Conservation (phyloP, 2,797 vertebrate genomes). For the Falco rusticolus region DNA sequence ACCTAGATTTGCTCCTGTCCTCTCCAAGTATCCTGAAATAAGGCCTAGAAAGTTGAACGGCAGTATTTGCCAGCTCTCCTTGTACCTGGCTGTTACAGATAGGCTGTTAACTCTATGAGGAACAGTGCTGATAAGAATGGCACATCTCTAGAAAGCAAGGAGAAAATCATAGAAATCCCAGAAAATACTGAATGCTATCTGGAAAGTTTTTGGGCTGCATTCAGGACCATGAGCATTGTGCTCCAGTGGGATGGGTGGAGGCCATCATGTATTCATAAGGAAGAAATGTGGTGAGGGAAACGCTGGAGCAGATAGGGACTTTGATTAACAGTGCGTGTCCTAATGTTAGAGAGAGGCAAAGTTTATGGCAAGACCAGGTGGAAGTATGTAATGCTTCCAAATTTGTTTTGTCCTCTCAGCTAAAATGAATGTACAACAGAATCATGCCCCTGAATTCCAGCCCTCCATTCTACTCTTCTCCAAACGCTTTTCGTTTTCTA, state of each 20-base stretch:
- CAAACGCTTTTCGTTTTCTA: background rate
- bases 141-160: background rate
- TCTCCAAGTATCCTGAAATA: background rate
- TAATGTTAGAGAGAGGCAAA: background rate
- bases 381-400: background rate
- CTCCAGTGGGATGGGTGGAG: constrained; percentile 48
- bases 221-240: background rate
- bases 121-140: background rate
- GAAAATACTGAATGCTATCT: background rate
- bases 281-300: constrained; percentile 39
- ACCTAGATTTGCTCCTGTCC: background rate
- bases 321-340: background rate
- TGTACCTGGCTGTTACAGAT: background rate
- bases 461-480: background rate
- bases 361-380: background rate
- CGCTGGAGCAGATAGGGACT: background rate
- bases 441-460: background rate
- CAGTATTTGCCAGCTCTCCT: background rate
- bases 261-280: background rate
- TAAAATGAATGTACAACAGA: background rate
- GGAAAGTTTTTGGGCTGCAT: background rate
- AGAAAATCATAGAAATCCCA: background rate
- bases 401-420: constrained; percentile 1
- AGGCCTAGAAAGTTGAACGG: background rate
- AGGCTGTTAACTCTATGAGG: background rate